Evolutionary conservation across 2,113 vertebrate species (phyloP).

Genomic region (Nibea albiflora): DNA sequence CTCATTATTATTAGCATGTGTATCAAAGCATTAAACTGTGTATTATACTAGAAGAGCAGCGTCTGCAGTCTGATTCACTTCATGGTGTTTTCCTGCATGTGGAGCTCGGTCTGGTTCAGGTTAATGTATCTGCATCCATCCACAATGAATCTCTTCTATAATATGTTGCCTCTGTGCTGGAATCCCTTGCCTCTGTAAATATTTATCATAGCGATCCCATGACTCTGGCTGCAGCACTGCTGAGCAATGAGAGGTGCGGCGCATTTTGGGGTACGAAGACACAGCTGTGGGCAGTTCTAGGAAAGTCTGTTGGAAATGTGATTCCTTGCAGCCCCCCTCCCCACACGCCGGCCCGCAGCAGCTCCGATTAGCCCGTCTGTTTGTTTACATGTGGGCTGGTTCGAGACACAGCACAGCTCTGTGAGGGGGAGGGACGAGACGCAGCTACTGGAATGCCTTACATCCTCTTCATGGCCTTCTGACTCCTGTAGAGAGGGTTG

Average conservation of each 20-base stretch:
- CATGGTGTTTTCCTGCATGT: background rate
- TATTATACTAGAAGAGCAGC: background rate
- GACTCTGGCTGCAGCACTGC: slow-evolving; percentile 44
- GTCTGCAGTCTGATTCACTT: background rate
- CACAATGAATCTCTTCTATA: slow-evolving; percentile 36
- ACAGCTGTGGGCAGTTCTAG: slow-evolving; percentile 51
- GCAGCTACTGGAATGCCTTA: slow-evolving; percentile 55
- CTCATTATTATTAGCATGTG: background rate
- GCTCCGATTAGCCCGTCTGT: slow-evolving; percentile 30
- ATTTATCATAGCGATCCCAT: slow-evolving; percentile 65
- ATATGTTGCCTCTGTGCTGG: slow-evolving; percentile 48
- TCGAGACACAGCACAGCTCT: slow-evolving; percentile 36
- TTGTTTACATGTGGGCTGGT: slow-evolving; percentile 63
- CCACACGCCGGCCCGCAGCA: background rate
- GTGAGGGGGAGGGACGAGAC: slow-evolving; percentile 20
- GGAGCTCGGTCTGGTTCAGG: slow-evolving; percentile 13
- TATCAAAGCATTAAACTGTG: background rate
- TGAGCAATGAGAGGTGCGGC: slow-evolving; percentile 23
- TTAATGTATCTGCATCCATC: background rate
- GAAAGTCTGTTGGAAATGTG: slow-evolving; percentile 54
- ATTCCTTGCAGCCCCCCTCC: slow-evolving; percentile 37
- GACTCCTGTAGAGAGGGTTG: slow-evolving; percentile 17
- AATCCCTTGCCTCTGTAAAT: slow-evolving; percentile 70
- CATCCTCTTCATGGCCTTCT: slow-evolving; percentile 40
- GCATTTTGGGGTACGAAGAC: slow-evolving; percentile 6